Evolutionary conservation across 2,797 vertebrate species (phyloP), one percentile per base, ranked within the genome.

Genomic region (Smutsia gigantea): DNA sequence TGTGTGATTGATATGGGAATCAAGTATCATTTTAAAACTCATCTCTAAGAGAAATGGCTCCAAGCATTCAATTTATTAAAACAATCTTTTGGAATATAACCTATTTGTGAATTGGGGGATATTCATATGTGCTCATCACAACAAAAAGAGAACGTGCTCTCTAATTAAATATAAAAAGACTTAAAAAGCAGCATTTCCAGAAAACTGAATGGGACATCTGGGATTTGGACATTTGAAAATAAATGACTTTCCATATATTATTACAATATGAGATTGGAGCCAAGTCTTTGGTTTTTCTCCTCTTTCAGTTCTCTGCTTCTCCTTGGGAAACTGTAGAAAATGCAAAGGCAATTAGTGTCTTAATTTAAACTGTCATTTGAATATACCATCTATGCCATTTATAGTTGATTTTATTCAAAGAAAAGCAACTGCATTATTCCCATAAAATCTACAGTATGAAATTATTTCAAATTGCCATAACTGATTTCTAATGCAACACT

Each of bases 401-500:
- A 27, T 53, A 87, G 14, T 72, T 61, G n/a, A 61, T 63, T 71
- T 95, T 63, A 37, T 57, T 42, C 29, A 25, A 88, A 69, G 19
- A 5, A 46, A 49, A 66, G 90, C 13, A 55, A 72, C 11, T 11
- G 49, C 71, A 51, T 89, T 95, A 1, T 0, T 55, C 3, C 92
- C 37, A 29, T 71, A 96, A 89, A 93, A 68, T 31, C 15, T 17
- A 59, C 3, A 87, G 6, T 27, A 25, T 74, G 7, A 5, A 86
- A 25, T 71, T 11, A 12, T 77, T 97, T 90, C 75, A 81, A 27
- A 90, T n/a, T 90, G 31, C 11, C 55, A 46, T 59, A 75, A 39
- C 13, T 64, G 13, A 8, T 94, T 97, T 94, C 18, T 69, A 93
- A 72, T 85, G 1, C 1, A 87, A 94, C 7, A 87, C 61, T 90